Conservation (phyloP, 2,888 invertebrate genomes). For the Leucoptera coffeella region DNA sequence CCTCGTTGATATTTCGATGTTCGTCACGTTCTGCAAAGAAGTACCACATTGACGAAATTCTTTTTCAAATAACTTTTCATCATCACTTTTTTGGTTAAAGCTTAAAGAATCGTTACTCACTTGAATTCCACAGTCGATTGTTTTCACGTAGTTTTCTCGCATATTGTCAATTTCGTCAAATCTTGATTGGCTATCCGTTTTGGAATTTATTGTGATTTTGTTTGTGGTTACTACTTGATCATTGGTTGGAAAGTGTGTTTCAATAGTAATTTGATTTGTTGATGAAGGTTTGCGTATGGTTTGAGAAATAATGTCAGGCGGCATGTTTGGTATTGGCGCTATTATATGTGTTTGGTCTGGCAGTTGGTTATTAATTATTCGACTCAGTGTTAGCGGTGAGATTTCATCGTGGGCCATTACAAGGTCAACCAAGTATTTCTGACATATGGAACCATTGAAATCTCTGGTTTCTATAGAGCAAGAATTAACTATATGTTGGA, state of each 20-base stretch:
- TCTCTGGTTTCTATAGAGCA: conserved; percentile 38
- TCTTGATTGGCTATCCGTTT: too few relatives aligned
- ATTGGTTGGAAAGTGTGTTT: conserved; percentile 39
- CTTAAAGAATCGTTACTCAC: conserved; percentile 19
- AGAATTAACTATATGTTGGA: conserved; percentile 51
- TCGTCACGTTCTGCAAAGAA: conserved; percentile 42
- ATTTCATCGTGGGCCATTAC: conserved; percentile 62
- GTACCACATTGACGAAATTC: conserved; percentile 25
- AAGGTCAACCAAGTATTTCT: conserved; percentile 51
- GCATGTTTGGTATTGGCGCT: conserved; percentile 17
- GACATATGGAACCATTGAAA: conserved; percentile 28
- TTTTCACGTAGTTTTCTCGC: conserved; percentile 15
- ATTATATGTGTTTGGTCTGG: conserved; percentile 11
- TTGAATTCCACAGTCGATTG: conserved; percentile 27
- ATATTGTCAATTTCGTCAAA: conserved; percentile 10
- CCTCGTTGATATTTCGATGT: conserved; percentile 40
- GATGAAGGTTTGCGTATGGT: conserved; percentile 32
- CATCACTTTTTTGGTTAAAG: conserved; percentile 44
- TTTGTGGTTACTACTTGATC: conserved; percentile 17
- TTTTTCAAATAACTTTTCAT: conserved; percentile 42
- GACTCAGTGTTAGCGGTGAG: conserved; percentile 43
- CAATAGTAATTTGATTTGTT: conserved; percentile 34
- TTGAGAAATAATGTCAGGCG: conserved; percentile 44
- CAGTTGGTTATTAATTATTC: conserved; percentile 29
- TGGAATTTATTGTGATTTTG: too few relatives aligned